Base-by-base conservation (phyloP, 2,888 invertebrate genomes). In the Mellilla xanthometata region DNA sequence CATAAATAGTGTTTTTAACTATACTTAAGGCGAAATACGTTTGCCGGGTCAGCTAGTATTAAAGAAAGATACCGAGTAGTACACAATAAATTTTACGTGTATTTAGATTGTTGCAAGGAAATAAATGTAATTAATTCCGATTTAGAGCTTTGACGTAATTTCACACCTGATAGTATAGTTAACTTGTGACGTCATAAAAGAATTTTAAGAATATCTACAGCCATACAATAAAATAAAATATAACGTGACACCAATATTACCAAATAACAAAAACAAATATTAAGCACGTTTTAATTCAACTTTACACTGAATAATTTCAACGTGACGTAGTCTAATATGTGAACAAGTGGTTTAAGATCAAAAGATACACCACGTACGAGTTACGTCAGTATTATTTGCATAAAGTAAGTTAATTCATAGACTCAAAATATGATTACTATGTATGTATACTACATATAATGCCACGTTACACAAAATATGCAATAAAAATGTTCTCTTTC, bases 251-350 rank as follows among this genome's bases (percentile, higher is more conserved):
- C 35, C n/a, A 26, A 26, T 26, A 9, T 26, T 39, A 39, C 39
- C 45, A 33, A 35, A 29, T 24, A 46, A 11, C 30, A 22, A 22
- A 29, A 28, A 32, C 12, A 39, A 19, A 19, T 19, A 46, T 36
- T 32, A 9, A 11, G 8, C 36, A 41, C 32, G 15, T 38, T 33
- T 32, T 7, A 22, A n/a, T 32, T 36, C 8, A 39, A 39, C 38
- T 35, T 11, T 13, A 32, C 29, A 40, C 5, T 9, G 26, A 43
- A 38, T 26, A 34, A 46, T 41, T 41, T 28, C 38, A 12, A 23
- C 7, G 42, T 53, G 56, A 54, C 56, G 54, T 42, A 31, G 15
- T 56, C 51, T 42, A 33, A 12, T 56, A 39, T 56, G 28, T 52
- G 40, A 44, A 43, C 56, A 56, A 49, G 52, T 56, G 49, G 33